A percentile compares a stretch with the other conserved stretches of the same genome.
These are phyloP conservation scores for Diorhabda sublineata DNA, from an alignment of 1,140 invertebrate genomes.

Conservation along the genomic window DNA sequence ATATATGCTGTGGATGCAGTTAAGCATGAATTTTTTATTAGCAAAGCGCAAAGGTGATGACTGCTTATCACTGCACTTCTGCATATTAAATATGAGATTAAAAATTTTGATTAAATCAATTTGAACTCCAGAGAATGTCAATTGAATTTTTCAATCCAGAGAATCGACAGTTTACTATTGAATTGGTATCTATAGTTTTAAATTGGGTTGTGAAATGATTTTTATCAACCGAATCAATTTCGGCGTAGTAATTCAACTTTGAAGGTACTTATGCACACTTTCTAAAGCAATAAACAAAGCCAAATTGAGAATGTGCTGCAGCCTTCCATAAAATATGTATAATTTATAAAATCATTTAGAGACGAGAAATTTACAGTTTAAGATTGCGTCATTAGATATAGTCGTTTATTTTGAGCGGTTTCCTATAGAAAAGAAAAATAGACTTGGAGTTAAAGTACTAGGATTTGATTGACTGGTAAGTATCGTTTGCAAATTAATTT, in stretches of 20 bases:
- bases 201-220: not conserved
- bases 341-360: too few species aligned
- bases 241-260: not conserved
- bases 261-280: not conserved
- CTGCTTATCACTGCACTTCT: not conserved
- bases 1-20: not conserved
- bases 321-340: too few species aligned
- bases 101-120: not conserved
- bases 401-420: too few species aligned
- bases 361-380: too few species aligned
- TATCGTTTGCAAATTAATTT: too few species aligned
- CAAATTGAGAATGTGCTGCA: too few species aligned
- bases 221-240: not conserved
- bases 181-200: not conserved
- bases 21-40: not conserved
- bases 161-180: not conserved
- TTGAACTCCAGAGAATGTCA: not conserved
- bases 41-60: not conserved
- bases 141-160: not conserved
- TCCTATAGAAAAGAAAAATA: too few species aligned
- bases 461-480: too few species aligned
- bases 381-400: too few species aligned
- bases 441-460: too few species aligned
- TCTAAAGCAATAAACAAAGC: too few species aligned
- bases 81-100: not conserved